Evolutionary conservation across 2,113 vertebrate genomes (phyloP).

Genomic region (Crocuta crocuta): DNA sequence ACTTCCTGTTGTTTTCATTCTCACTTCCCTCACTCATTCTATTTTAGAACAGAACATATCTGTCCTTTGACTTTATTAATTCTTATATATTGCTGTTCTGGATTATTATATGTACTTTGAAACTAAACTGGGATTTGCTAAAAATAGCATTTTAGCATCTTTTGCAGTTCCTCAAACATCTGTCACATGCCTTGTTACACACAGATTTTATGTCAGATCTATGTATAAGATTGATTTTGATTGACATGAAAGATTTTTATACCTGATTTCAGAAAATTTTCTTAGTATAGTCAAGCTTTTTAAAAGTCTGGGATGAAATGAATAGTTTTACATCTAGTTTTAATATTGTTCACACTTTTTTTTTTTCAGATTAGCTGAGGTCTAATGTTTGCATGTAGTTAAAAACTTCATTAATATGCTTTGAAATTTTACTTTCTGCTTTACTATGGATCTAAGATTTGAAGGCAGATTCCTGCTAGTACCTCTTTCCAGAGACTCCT

Average conservation of each 20-base stretch:
- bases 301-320: slow-evolving; percentile 45
- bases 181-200: slow-evolving; percentile 47
- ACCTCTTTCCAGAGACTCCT: neutral
- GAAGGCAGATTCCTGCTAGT: neutral
- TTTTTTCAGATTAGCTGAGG: neutral
- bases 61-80: slow-evolving; percentile 64
- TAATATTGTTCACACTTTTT: neutral
- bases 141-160: slow-evolving; percentile 62
- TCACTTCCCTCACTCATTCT: neutral
- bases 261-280: slow-evolving; percentile 51
- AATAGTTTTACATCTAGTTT: slow-evolving; percentile 49
- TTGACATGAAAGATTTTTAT: slow-evolving; percentile 67
- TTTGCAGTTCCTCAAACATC: slow-evolving; percentile 37
- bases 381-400: slow-evolving; percentile 32
- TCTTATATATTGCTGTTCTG: slow-evolving; percentile 65
- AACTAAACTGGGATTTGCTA: slow-evolving; percentile 38
- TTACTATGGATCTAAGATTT: neutral
- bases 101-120: slow-evolving; percentile 55
- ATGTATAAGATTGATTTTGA: slow-evolving; percentile 64
- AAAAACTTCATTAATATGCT: neutral
- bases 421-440: slow-evolving; percentile 21
- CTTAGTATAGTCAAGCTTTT: slow-evolving; percentile 36
- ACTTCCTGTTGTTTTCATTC: neutral
- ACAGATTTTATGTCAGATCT: slow-evolving; percentile 61
- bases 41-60: neutral